phyloP scores from a whole-genome alignment of 2,113 vertebrate species.

The Enhydra lutris region DNA sequence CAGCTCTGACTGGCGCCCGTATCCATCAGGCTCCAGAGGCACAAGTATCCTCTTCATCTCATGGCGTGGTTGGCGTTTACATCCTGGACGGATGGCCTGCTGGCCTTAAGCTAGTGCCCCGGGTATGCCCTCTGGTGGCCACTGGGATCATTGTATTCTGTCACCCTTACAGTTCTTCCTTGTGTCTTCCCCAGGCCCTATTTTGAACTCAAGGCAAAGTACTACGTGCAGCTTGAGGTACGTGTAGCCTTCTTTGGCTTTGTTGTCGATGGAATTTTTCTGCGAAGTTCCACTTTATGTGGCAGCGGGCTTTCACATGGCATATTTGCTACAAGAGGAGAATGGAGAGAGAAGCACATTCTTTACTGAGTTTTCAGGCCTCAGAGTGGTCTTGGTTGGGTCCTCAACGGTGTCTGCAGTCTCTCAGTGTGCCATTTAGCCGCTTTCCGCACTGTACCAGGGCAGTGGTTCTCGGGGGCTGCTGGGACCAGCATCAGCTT shows the following conservation, averaged over 20 bases:
- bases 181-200: conserved; percentile 88
- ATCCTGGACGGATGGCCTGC: not conserved
- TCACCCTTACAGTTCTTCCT: not conserved
- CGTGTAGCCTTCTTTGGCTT: not conserved
- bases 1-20: not conserved
- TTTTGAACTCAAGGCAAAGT: conserved; percentile 97
- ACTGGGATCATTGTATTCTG: not conserved
- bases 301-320: not conserved
- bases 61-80: not conserved
- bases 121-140: fast-evolving
- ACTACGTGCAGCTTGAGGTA: conserved; percentile 97
- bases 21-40: fast-evolving
- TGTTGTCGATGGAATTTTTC: not conserved
- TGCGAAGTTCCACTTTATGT: not conserved
- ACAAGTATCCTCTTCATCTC: not conserved
- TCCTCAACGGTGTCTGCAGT: not conserved
- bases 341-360: not conserved
- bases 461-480: too few relatives aligned
- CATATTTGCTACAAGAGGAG: not conserved
- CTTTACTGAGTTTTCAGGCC: not conserved
- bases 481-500: not conserved
- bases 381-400: not conserved
- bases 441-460: not conserved
- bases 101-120: not conserved
- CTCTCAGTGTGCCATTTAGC: fast-evolving